These are phyloP conservation scores for Lophius americanus DNA, from an alignment of 2,797 vertebrate genomes.

Conservation along the genomic window DNA sequence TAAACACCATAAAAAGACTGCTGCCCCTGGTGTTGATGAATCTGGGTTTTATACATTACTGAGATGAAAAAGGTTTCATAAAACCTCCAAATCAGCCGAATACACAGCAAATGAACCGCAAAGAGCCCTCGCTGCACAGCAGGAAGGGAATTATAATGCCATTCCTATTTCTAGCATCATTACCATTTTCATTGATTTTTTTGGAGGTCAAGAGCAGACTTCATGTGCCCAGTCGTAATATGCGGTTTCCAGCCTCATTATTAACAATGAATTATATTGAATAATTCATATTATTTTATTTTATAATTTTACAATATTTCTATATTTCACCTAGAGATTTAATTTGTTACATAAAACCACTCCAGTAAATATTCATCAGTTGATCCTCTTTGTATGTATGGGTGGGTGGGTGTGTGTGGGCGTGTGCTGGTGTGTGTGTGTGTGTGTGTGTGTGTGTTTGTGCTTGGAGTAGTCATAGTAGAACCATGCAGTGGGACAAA, in stretches of 20 bases:
- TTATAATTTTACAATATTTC: neutral
- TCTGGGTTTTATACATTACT: slow-evolving; percentile 56
- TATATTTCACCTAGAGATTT: slow-evolving; percentile 1
- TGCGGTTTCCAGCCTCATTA: slow-evolving; percentile 29
- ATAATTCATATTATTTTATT: slow-evolving; percentile 19
- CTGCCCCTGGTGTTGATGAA: slow-evolving; percentile 47
- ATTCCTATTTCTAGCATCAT: slow-evolving; percentile 67
- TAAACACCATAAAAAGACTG: slow-evolving; percentile 54
- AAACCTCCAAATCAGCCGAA: slow-evolving; percentile 63
- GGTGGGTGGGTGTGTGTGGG: neutral
- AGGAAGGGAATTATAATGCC: slow-evolving; percentile 65
- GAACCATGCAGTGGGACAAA: slow-evolving; percentile 47
- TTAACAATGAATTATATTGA: slow-evolving; percentile 30
- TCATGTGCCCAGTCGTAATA: slow-evolving; percentile 34
- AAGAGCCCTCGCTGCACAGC: slow-evolving; percentile 59
- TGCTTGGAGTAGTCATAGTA: slow-evolving; percentile 22
- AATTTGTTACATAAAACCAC: slow-evolving; percentile 8
- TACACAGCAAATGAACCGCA: slow-evolving; percentile 67
- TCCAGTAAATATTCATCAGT: slow-evolving; percentile 17
- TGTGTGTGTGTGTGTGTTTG: slow-evolving; percentile 10
- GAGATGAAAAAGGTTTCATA: slow-evolving; percentile 65
- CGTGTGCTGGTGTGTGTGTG: neutral
- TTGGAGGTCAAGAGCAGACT: slow-evolving; percentile 48
- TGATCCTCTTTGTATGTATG: slow-evolving; percentile 16
- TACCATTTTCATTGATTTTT: slow-evolving; percentile 58